phyloP scores from a whole-genome alignment of 2,888 invertebrate genomes.

The Meteorus cinctellus region DNA sequence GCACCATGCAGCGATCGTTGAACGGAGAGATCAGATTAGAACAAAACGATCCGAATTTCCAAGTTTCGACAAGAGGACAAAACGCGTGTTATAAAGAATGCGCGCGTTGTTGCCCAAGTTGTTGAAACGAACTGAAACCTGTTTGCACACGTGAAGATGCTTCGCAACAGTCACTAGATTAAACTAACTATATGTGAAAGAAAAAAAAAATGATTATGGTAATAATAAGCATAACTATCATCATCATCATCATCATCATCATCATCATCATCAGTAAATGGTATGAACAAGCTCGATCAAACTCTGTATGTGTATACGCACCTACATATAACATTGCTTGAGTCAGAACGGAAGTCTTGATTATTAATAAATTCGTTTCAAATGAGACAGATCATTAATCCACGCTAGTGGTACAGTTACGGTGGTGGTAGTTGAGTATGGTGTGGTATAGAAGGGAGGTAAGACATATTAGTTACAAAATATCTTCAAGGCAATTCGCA shows the following conservation, averaged over 20 bases:
- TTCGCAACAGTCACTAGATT: constrained; percentile 13
- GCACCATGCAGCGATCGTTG: constrained; percentile 56
- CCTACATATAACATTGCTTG: constrained; percentile 22
- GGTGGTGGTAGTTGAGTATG: neutral
- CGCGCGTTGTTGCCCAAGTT: constrained; percentile 50
- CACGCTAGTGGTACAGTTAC: constrained; percentile 22
- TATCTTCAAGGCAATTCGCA: constrained; percentile 31
- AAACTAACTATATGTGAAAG: constrained; percentile 1
- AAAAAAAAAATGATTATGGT: too few relatives aligned
- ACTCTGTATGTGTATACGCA: neutral
- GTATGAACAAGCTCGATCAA: neutral
- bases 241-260: neutral
- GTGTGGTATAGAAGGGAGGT: neutral
- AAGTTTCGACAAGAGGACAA: constrained; percentile 36
- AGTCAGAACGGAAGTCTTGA: constrained; percentile 49
- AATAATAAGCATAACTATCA: too few relatives aligned
- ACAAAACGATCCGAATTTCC: constrained; percentile 56
- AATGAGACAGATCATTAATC: constrained; percentile 51
- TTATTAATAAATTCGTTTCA: constrained; percentile 54
- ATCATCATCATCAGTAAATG: neutral
- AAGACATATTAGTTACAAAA: constrained; percentile 30
- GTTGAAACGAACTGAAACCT: constrained; percentile 50
- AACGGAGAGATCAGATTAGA: constrained; percentile 56
- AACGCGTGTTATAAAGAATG: constrained; percentile 28
- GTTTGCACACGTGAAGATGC: constrained; percentile 43